Base-by-base conservation (phyloP, 2,113 vertebrate species). In the Pomatorhinus ruficollis region DNA sequence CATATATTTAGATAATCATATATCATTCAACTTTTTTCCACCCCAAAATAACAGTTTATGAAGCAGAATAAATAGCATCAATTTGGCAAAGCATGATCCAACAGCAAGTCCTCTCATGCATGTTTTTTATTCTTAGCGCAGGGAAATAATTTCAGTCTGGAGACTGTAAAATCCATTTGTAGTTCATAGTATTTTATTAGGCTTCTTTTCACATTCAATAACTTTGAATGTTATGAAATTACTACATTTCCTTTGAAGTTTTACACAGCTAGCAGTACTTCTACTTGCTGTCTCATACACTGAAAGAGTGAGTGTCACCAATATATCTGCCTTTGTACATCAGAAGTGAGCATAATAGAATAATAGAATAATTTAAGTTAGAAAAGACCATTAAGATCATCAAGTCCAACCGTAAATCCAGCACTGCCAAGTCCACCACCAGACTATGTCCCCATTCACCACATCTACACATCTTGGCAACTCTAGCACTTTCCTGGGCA, bases 1-100 rank as follows among this genome's bases (percentile, higher is more conserved):
- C 16, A 54, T 74, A 80, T 85, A 92, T 94, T 94, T 94, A 92
- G 72, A 84, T 77, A 87, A 94, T 76, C 31, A 64, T 50, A 42
- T 49, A 84, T 70, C 10, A 91, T 77, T 71, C 69, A 65, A 65
- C 11, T 6, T 79, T 59, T 53, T 28, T 9, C 22, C 33, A 52
- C 30, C 20, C 31, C 12, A 22, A 47, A 92, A 74, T 35, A 47
- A 52, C 14, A 40, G 71, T 81, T 90, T 83, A 65, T 56, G 69
- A 92, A 90, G 33, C 64, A 86, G 86, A 93, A 86, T 70, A 90
- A 95, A 81, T 39, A 86, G 63, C 42, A 83, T 40, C 3, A 1
- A 42, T 53, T 92, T 83, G 35, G 64, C 50, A 81, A 80, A 70
- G 15, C 39, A 72, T 19, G 35, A 90, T 77, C 59, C 71, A 95